Base-by-base conservation (phyloP, 2,113 vertebrate species). In the Arizona elegans region DNA sequence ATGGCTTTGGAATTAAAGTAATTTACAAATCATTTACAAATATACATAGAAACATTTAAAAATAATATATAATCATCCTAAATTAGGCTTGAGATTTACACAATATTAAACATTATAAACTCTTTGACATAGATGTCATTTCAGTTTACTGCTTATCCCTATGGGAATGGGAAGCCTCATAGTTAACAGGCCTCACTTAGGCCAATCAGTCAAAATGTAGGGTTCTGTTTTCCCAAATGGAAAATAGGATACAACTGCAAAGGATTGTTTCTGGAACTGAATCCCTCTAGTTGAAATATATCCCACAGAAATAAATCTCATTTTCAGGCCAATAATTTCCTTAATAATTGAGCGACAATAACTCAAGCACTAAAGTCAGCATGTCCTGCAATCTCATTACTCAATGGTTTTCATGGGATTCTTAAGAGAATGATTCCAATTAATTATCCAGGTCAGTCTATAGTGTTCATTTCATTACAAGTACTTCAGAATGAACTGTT, bases 321-420 rank as follows among this genome's bases (percentile, higher is more conserved):
- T 47, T 38, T 58, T 86, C 38, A 58, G 58, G 19, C 19, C 24
- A 47, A n/a, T 33, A 59, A 59, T 62, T 59, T 59, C 17, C 43
- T 59, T 91, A 75, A 52, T 13, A 70, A 11, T 53, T 50, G 13
- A 43, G 65, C 38, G 55, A 81, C 21, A 33, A 81, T 91, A 9
- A 55, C 11, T 54, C 52, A 38, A 23, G 8, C 89, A 1, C 26
- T 65, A 65, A 65, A 65, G 26, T 47, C 7, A 91, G 53, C 11
- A 19, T 54, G 91, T 7, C 81, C 2, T 75, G 10, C 93, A 29
- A 56, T 85, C 43, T 92, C 26, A 23, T 92, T 65, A 92, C 62
- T 89, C 54, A 93, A 53, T 55, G 96, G 38, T 52, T 38, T 90
- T 91, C 59, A n/a, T 55, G 93, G 26, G 47, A 91, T 95, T 81